These are phyloP conservation scores for Spea multiplicata DNA, from an alignment of 2,113 vertebrate species.

Conservation along the genomic window DNA sequence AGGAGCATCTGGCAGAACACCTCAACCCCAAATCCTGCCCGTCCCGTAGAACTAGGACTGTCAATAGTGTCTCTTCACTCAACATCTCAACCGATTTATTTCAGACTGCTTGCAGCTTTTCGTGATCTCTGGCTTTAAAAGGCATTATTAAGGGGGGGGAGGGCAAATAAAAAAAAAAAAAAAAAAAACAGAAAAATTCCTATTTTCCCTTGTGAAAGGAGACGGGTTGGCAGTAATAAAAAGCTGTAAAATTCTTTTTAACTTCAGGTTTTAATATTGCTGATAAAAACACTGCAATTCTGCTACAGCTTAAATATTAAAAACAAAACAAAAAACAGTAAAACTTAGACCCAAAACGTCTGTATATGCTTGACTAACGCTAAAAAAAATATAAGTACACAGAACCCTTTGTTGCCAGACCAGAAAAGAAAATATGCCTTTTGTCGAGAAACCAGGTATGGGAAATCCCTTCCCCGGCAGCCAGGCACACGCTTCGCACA, in stretches of 20 bases:
- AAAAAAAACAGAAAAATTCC: no score
- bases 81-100: no score
- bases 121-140: constrained; percentile 16
- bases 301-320: constrained; percentile 89
- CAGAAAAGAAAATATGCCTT: background rate
- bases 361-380: constrained; percentile 77
- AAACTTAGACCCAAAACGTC: constrained; percentile 90
- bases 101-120: constrained; percentile 8
- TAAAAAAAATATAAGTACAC: constrained; percentile 58
- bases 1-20: constrained; percentile 6
- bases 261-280: constrained; percentile 11
- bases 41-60: background rate
- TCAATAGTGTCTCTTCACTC: background rate
- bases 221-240: background rate
- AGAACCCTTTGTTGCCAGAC: constrained; percentile 8
- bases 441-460: background rate
- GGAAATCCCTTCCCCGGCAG: constrained; percentile 36
- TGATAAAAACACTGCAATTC: constrained; percentile 63
- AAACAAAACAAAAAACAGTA: constrained; percentile 73
- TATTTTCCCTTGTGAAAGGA: constrained; percentile 3
- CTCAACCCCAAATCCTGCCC: constrained; percentile 19
- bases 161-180: background rate
- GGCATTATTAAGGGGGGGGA: background rate
- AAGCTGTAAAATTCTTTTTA: constrained; percentile 23
- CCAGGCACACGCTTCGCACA: constrained; percentile 22